phyloP scores from a whole-genome alignment of 2,888 invertebrate genomes.

The Agrenia bidenticulata region DNA sequence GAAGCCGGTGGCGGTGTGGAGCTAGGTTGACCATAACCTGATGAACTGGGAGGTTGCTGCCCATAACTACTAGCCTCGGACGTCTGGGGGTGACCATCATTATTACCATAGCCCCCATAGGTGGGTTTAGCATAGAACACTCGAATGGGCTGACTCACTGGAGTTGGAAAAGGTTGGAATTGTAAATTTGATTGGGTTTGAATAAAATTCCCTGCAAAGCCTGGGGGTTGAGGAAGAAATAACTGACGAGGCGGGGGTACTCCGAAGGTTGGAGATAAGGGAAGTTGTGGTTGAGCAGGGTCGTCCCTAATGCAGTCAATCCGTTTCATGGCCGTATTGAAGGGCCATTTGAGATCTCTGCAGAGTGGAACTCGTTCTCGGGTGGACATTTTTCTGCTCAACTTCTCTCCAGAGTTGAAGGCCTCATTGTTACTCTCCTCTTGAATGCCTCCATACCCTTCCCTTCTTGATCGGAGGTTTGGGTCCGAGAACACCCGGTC shows the following conservation, averaged over 20 bases:
- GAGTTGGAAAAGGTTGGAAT: not conserved
- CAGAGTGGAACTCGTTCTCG: conserved; percentile 2
- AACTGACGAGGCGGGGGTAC: not conserved
- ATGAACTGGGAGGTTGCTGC: not conserved
- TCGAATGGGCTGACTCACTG: not conserved
- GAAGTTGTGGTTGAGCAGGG: not conserved
- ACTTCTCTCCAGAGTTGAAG: not conserved
- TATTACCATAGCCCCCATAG: not conserved
- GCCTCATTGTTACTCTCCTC: not conserved
- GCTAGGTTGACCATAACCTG: not conserved
- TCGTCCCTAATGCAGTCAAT: not conserved
- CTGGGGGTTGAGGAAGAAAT: not conserved
- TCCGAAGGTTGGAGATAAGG: conserved; percentile 1
- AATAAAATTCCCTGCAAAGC: not conserved
- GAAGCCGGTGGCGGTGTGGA: not conserved
- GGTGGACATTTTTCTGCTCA: not conserved
- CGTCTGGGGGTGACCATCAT: too few species aligned
- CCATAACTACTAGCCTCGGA: not conserved
- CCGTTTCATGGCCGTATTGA: not conserved
- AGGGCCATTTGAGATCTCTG: conserved; percentile 1
- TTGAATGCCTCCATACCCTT: not conserved
- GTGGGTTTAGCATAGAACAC: not conserved
- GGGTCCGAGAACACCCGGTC: too few species aligned
- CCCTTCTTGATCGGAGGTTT: not conserved
- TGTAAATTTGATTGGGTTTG: not conserved